Base-by-base conservation (phyloP, 2,113 vertebrate species). In the Oreocharis arfaki region DNA sequence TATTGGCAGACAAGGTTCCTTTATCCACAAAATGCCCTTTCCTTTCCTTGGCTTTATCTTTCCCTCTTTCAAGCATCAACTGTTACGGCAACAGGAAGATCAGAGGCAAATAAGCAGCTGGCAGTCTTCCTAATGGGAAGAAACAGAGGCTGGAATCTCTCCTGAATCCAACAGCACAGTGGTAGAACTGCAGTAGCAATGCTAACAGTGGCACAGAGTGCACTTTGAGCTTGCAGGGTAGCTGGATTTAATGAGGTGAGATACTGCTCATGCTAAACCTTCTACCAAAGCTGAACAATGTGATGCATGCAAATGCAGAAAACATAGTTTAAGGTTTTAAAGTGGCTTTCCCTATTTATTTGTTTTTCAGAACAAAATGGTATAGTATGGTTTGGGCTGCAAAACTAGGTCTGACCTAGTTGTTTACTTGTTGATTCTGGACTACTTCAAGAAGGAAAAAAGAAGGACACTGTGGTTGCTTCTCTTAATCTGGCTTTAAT, bases 201-300 rank as follows among this genome's bases (percentile, higher is more conserved):
- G 27, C 70, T 67, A 47, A 57, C 46, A 44, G 78, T 53, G 59
- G 52, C 56, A 61, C 21, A 21, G 57, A 76, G 19, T 33, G n/a
- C 35, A n/a, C 69, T 65, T 53, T 57, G 57, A 76, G 59, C 84
- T 95, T 0, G 0, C 39, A 70, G 74, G 49, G 53, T 83, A 61
- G 53, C 78, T 93, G 91, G 24, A 50, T 93, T 94, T 96, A 93
- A 85, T 84, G 64, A 95, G 39, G 33, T 84, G 84, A 94, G 49
- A 24, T 67, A 56, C 5, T 85, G 85, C 57, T 96, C 16, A 5
- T 76, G 77, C 74, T 91, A 87, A 91, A 42, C n/a, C 41, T 70
- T 82, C 74, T 73, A 33, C 32, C 6, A 55, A 42, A 84, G 23
- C 70, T 65, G 63, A 91, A 65, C n/a, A 65, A n/a, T 3, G 3